Evolutionary conservation across 30 jellyfish, hydroid and myxozoan species (phyloP), one percentile per base, ranked within the genome.

Genomic region (Chrysaora quinquecirrha): DNA sequence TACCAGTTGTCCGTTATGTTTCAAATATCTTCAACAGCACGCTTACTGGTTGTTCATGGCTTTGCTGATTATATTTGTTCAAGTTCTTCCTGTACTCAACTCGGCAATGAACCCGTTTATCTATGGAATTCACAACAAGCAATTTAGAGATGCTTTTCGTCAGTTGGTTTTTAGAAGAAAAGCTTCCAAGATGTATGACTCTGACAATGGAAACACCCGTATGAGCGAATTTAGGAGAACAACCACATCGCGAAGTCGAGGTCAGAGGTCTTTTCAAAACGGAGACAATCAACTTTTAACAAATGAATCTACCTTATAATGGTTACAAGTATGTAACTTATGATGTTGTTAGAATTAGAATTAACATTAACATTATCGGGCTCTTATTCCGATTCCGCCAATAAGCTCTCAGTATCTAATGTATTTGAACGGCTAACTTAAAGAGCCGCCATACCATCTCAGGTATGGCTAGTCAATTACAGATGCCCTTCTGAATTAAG

Each of bases 71-170:
- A 66, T 76, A 14, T 87, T 87, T 35, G 91, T 86, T 34, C 97
- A 94, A 46, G 85, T 94, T 2, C 87, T 94, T 0, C 99, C 99
- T 6, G 86, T 87, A 0, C 84, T 94, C 21, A 94, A 87, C 64
- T 77, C 97, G 23, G 74, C 91, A 34, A 48, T 94, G 66, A 94
- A 94, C 48, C 99, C 99, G 47, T 87, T 94, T 35, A 94, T 94
- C 11, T 94, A 94, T 71, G 93, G 90, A 32, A 80, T 94, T 16
- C 89, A 79, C 85, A 86, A 86, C 93, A 80, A 74, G 66, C 97
- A 87, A 79, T 94, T 94, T 79, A 30, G 97, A 43, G 56, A 64
- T 1, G 99, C 99, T 1, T 94, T 94, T 76, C 89, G 89, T 38
- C 85, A 72, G 60, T 49, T 79, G 47, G 35, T 88, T 22, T 64